Evolutionary conservation across 2,888 invertebrate species (phyloP).

Genomic region (Hartigia nigra): DNA sequence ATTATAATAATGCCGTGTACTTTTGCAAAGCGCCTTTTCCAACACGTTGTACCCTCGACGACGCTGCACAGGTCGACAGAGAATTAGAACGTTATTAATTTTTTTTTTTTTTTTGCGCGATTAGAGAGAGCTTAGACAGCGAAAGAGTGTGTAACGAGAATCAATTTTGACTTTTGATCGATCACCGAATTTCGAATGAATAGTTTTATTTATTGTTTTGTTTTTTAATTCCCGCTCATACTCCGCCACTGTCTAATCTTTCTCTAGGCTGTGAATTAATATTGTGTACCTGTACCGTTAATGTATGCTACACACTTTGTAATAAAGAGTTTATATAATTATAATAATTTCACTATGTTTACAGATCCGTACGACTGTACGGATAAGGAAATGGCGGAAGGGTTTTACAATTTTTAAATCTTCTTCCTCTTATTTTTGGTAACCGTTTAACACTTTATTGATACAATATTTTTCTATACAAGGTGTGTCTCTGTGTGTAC

Average conservation of each 20-base stretch:
- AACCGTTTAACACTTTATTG: conserved; percentile 61
- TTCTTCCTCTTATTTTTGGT: conserved; percentile 33
- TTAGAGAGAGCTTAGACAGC: conserved; percentile 5
- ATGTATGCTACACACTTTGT: conserved; percentile 11
- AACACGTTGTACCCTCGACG: neutral
- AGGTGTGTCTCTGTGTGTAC: conserved; percentile 43
- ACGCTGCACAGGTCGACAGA: neutral
- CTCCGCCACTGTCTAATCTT: conserved; percentile 1
- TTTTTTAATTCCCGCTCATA: neutral
- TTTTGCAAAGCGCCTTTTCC: neutral
- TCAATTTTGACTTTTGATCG: neutral
- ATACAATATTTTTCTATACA: conserved; percentile 58
- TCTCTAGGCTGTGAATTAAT: conserved; percentile 11
- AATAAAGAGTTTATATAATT: conserved; percentile 8
- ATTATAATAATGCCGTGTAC: neutral
- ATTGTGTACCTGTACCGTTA: conserved; percentile 9
- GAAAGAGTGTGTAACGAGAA: neutral
- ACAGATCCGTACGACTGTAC: neutral
- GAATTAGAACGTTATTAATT: neutral
- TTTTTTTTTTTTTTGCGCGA: neutral
- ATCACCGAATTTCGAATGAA: neutral
- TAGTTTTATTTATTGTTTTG: neutral
- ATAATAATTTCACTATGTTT: too few relatives aligned
- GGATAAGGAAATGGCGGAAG: neutral
- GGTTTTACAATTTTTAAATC: neutral